Conservation (phyloP, 2,888 invertebrate genomes). For the Tipula confusa region DNA sequence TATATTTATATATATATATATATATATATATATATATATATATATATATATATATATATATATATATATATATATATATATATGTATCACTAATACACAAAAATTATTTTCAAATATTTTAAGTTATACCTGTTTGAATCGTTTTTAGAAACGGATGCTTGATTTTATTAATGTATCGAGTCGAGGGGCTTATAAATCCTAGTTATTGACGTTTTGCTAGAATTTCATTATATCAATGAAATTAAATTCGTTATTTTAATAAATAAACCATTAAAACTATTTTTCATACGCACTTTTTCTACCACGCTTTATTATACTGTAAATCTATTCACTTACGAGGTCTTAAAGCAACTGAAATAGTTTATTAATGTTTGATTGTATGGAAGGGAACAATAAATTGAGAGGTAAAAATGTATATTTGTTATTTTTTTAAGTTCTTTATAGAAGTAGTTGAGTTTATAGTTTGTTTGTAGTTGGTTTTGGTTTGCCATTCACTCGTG, state of each 20-base stretch:
- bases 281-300: not conserved
- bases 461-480: not conserved
- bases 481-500: not conserved
- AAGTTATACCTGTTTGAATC: not conserved
- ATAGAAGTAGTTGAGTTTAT: not conserved
- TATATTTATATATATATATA: too few species aligned
- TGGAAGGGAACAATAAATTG: not conserved
- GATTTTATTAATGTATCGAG: not conserved
- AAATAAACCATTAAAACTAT: not conserved
- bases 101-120: not conserved
- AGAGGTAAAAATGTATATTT: not conserved
- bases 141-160: not conserved
- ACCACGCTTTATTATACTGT: not conserved
- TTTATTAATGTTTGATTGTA: not conserved
- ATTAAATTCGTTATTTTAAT: not conserved
- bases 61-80: too few species aligned
- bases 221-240: constrained; percentile 13
- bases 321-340: constrained; percentile 26
- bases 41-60: too few species aligned
- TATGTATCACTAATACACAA: not conserved
- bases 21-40: too few species aligned
- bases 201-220: not conserved
- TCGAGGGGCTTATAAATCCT: not conserved
- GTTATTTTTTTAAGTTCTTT: not conserved
- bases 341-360: constrained; percentile 26